Conservation (phyloP, 2,797 vertebrate species). For the Falco biarmicus region DNA sequence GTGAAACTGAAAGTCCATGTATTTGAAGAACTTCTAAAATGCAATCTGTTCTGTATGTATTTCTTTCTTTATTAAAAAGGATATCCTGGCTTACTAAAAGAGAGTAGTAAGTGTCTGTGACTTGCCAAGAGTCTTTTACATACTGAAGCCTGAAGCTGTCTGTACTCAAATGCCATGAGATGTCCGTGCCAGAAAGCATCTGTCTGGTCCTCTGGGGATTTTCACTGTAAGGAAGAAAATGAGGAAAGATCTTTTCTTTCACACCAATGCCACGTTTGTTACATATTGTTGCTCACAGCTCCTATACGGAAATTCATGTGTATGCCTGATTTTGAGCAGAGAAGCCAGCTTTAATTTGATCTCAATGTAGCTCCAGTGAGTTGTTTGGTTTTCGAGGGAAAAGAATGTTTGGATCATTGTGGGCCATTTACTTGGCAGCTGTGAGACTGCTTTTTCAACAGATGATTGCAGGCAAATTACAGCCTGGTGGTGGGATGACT, state of each 20-base stretch:
- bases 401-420: background rate
- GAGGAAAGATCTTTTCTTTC: background rate
- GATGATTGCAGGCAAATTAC: background rate
- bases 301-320: background rate
- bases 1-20: background rate
- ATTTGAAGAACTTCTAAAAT: background rate
- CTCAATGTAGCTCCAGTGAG: background rate
- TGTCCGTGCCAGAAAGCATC: background rate
- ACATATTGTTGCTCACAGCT: background rate
- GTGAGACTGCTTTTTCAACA: background rate
- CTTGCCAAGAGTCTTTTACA: background rate
- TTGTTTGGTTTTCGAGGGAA: background rate
- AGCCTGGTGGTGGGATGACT: background rate
- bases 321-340: background rate
- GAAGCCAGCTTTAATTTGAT: background rate
- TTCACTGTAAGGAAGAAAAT: background rate
- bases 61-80: background rate
- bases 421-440: background rate
- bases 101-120: background rate
- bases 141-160: background rate
- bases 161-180: background rate
- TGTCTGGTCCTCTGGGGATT: background rate
- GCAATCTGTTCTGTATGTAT: background rate
- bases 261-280: rapidly evolving
- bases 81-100: background rate